Evolutionary conservation across 2,797 vertebrate species (phyloP), one percentile per base, ranked within the genome.

Genomic region (Merluccius polli): DNA sequence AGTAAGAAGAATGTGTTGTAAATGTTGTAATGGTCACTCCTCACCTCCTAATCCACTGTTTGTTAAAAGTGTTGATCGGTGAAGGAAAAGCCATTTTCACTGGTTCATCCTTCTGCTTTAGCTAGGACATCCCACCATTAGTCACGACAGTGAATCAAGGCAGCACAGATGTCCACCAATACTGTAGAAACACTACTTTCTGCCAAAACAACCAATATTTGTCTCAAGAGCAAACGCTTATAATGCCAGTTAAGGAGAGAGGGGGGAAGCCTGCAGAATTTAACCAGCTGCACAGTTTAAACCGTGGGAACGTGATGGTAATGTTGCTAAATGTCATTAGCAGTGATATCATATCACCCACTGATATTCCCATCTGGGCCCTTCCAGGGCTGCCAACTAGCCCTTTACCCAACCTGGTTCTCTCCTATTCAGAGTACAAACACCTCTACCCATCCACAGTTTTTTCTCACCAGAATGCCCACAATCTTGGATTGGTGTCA

Each of bases 271-370:
- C 52, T 24, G 21, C n/a, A 59, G 7, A 21, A 59, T n/a, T 24
- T 24, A 65, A 65, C 59, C 59, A 65, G 59, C 59, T 65, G 59
- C 59, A 65, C 24, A 65, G 59, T 65, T 27, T 65, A 65, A 12
- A 65, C 59, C 24, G 10, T 65, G 59, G 59, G 59, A 65, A 27
- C 24, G 59, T 4, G 59, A 65, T 27, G 24, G 59, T 10, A 65
- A 65, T 9, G 9, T 27, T 65, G 24, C 59, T 24, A 65, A 27
- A 65, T 11, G 59, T 27, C 59, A 65, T 65, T 24, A 65, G 59
- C 59, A 0, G 10, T 65, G 59, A 65, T 59, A 59, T 65, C 59
- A 65, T 65, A 27, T 65, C 59, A 65, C 59, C 59, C 59, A 12
- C 59, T 65, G 59, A 65, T 27, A 27, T 65, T 65, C 24, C 59